Base-by-base conservation (phyloP, 2,888 invertebrate species). In the Epiblema foenella region DNA sequence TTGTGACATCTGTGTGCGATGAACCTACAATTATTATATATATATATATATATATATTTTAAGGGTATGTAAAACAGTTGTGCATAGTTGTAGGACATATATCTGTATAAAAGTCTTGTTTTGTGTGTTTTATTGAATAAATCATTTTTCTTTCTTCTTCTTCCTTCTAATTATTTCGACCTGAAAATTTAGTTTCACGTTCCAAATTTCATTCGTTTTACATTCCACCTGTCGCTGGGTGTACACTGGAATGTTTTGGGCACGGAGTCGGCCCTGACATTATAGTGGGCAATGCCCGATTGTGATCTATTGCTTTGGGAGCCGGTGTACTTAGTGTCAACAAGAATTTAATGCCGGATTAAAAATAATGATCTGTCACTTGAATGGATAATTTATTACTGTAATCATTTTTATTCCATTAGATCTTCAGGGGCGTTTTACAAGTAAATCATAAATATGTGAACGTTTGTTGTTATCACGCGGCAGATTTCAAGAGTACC, bases 191-290 rank as follows among this genome's bases (percentile, higher is more conserved):
- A 8, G 33, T 33, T 0, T 33, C 33, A 33, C 33, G 7, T 33
- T 33, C 33, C 33, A 33, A 8, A 33, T 33, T 5, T n/a, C n/a
- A n/a, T n/a, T n/a, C n/a, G n/a, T n/a, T n/a, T n/a, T n/a, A n/a
- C n/a, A 46, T 46, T 46, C 46, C 46, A 46, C 46, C 46, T 46
- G 46, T 46, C 46, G n/a, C 4, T 46, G 46, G 46, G 42, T 15
- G 15, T 42, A 46, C n/a, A n/a, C n/a, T 18, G 7, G 37, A 58
- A 39, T 39, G 58, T 42, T n/a, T 60, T 54, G 52, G 64, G 54
- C 64, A 24, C 2, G 39, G 37, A 59, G 58, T 39, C 42, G 64
- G 52, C 64, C 64, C 64, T 64, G 64, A 64, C 64, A 64, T 64
- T 54, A 54, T 64, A 20, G 18, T 20, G 8, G 52, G 49, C 52